Conservation (phyloP, 2,888 invertebrate species). For the Thysanoteuthis rhombus region DNA sequence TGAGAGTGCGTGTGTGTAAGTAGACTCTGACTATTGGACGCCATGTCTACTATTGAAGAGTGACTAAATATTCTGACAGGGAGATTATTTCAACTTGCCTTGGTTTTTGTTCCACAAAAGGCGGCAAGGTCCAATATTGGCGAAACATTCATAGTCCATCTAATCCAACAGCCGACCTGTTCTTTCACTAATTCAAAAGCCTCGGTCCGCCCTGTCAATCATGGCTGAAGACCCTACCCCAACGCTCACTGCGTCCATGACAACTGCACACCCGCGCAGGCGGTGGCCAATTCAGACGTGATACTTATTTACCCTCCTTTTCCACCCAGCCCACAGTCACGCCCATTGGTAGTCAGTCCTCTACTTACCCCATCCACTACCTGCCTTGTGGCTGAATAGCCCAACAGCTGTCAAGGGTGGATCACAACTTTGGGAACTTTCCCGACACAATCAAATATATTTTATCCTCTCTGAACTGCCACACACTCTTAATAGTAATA, state of each 20-base stretch:
- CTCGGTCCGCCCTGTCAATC: neutral
- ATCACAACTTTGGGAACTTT: conserved; percentile 12
- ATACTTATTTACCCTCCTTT: neutral
- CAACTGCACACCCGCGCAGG: neutral
- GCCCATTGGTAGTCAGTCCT: neutral
- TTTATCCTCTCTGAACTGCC: too few species aligned
- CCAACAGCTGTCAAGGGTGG: conserved; percentile 12
- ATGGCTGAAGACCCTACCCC: neutral
- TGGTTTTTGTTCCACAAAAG: neutral
- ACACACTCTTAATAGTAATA: too few species aligned
- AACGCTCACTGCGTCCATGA: neutral
- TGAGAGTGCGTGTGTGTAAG: too few species aligned
- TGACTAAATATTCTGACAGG: neutral
- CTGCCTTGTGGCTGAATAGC: neutral
- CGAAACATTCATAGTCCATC: neutral
- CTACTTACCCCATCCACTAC: too few species aligned
- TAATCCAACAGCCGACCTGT: conserved; percentile 12
- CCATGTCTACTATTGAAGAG: neutral
- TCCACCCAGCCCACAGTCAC: neutral
- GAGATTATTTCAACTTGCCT: neutral
- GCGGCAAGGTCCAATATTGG: neutral
- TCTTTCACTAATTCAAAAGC: neutral
- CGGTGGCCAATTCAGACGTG: neutral
- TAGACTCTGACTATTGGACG: neutral
- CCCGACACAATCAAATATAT: neutral